phyloP scores from a whole-genome alignment of 2,797 vertebrate genomes.

The Crenuchus spilurus region DNA sequence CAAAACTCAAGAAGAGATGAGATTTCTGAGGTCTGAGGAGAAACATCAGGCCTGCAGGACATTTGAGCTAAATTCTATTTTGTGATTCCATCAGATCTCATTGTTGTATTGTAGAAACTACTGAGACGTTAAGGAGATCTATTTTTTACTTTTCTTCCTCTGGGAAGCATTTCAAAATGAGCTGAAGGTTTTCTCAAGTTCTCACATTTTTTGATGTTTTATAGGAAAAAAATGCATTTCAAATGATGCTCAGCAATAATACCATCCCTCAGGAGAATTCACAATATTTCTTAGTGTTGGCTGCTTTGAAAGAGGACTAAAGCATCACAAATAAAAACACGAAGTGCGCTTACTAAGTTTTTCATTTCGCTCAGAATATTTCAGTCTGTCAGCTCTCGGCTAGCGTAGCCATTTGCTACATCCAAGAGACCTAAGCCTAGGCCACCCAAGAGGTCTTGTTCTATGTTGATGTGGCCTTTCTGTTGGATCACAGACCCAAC shows the following conservation, averaged over 20 bases:
- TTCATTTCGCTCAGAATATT: not conserved
- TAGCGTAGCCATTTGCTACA: not conserved
- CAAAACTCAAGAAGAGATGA: no score
- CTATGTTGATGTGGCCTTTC: not conserved
- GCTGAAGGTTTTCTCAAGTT: not conserved
- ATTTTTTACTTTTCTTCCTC: no score
- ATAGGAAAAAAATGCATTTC: not conserved
- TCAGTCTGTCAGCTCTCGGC: conserved; percentile 8
- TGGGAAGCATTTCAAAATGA: not conserved
- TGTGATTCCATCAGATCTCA: no score
- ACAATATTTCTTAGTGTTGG: not conserved
- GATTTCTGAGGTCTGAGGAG: no score
- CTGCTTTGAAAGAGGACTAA: not conserved
- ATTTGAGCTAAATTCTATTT: no score
- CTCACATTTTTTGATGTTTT: not conserved
- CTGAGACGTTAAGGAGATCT: no score
- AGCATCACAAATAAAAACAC: conserved; percentile 14
- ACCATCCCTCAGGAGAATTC: not conserved
- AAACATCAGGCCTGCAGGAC: no score
- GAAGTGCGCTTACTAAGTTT: conserved; percentile 11
- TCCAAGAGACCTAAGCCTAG: not conserved
- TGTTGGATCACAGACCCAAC: conserved; percentile 11
- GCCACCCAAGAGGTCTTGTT: no score
- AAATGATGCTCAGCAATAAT: not conserved
- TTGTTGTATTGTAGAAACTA: no score